Base-by-base conservation (phyloP, 2,888 invertebrate genomes). In the Pogonocherus hispidulus region DNA sequence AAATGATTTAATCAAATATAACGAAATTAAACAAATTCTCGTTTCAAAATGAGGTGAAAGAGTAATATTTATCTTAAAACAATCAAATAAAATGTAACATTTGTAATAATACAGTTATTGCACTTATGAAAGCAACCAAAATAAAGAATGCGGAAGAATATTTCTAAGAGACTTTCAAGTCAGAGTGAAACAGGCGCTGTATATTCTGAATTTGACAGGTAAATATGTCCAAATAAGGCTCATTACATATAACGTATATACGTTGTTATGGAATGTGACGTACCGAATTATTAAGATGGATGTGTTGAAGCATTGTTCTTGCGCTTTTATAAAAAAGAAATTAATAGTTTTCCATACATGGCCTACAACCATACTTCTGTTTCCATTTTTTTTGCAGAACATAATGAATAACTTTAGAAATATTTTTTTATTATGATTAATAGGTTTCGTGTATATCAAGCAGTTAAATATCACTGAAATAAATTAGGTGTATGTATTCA, bases 221-320 rank as follows among this genome's bases (percentile, higher is more conserved):
- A 32, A 32, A 32, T 32, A 32, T 32, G 32, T 32, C 32, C 32
- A 32, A 32, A 32, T 32, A 32, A 32, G 32, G 11, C 32, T 11
- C 32, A 32, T 32, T 32, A 32, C 32, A 8, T 32, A 9, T 32
- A 32, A 32, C 8, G 32, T 32, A 32, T 32, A 9, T 32, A 8
- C 11, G 32, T 8, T 32, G 32, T 8, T 41, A n/a, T 41, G 41
- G 41, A 41, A 41, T 41, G 41, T 41, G 41, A 41, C 41, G 41
- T 41, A 41, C 41, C 41, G 41, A 41, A 41, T 14, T 41, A 41
- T 41, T 2, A 41, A 41, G 41, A 41, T 41, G 41, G 41, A 41
- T 41, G 32, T 2, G 32, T n/a, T 14, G 41, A 41, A 3, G 32
- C 9, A 8, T 9, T 16, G 16, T 4, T 9, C n/a, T 41, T 41